Conservation (phyloP, 1,140 invertebrate genomes). For the Liolophura sinensis region DNA sequence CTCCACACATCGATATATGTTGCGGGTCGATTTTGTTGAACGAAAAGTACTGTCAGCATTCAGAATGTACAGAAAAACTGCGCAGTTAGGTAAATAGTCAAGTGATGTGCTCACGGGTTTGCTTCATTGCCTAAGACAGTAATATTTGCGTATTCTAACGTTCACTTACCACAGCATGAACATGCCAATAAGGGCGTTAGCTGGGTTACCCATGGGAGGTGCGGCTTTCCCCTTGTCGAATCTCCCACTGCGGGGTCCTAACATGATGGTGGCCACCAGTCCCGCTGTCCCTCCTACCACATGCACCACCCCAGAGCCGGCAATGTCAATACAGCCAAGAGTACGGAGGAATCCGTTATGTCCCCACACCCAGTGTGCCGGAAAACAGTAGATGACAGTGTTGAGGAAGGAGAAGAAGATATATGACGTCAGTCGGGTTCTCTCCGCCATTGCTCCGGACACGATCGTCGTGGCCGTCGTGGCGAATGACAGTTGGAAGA, state of each 20-base stretch:
- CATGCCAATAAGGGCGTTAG: slow-evolving; percentile 87
- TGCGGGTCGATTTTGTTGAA: too few species aligned
- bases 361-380: slow-evolving; percentile 80
- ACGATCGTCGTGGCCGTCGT: slow-evolving; percentile 56
- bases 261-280: slow-evolving; percentile 84
- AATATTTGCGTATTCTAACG: neutral
- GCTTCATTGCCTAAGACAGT: too few species aligned
- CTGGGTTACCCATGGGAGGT: slow-evolving; percentile 80
- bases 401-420: slow-evolving; percentile 63
- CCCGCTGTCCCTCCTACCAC: slow-evolving; percentile 79
- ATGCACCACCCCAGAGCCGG: slow-evolving; percentile 87
- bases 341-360: slow-evolving; percentile 30
- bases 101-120: too few species aligned
- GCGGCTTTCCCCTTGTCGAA: slow-evolving; percentile 75
- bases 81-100: too few species aligned
- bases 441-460: slow-evolving; percentile 66
- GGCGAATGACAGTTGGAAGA: slow-evolving; percentile 52
- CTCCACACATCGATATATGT: too few species aligned
- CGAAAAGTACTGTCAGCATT: too few species aligned
- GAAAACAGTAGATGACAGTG: slow-evolving; percentile 84
- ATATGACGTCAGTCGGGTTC: slow-evolving; percentile 64
- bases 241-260: slow-evolving; percentile 84
- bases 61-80: too few species aligned
- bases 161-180: slow-evolving; percentile 80
- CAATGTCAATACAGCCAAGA: slow-evolving; percentile 57